Conservation (phyloP, 1,140 invertebrate species). For the Calephelis nemesis region DNA sequence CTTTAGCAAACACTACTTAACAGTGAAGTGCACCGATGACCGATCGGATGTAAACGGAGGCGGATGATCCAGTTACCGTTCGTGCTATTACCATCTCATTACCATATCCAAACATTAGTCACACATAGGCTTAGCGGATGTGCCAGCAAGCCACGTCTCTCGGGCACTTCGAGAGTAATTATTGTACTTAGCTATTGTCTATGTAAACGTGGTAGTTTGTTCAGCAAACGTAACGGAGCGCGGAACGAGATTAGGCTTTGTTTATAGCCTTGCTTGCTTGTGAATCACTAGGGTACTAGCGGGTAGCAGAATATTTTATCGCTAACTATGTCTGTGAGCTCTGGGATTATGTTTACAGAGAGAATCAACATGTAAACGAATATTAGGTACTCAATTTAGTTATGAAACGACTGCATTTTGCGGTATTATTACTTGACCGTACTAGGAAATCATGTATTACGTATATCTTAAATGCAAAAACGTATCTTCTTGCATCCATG, state of each 20-base stretch:
- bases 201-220: constrained; percentile 60
- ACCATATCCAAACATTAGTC: constrained; percentile 72
- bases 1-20: constrained; percentile 52
- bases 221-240: constrained; percentile 67
- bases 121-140: constrained; percentile 60
- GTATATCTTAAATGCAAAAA: too few species aligned
- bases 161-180: constrained; percentile 62
- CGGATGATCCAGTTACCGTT: constrained; percentile 67
- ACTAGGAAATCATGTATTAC: too few species aligned
- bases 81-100: constrained; percentile 71
- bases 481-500: too few species aligned
- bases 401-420: background rate
- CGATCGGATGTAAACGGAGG: constrained; percentile 48
- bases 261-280: constrained; percentile 55
- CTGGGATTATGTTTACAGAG: constrained; percentile 22
- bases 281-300: constrained; percentile 40
- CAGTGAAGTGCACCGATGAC: constrained; percentile 50
- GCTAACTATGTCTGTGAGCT: constrained; percentile 31
- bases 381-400: background rate
- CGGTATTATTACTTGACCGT: too few species aligned
- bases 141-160: constrained; percentile 52
- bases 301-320: constrained; percentile 32
- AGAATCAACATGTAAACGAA: background rate
- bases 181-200: constrained; percentile 72
- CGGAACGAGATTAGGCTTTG: constrained; percentile 64